Evolutionary conservation across 2,888 invertebrate species (phyloP).

Genomic region (Linnaemya tessellans): DNA sequence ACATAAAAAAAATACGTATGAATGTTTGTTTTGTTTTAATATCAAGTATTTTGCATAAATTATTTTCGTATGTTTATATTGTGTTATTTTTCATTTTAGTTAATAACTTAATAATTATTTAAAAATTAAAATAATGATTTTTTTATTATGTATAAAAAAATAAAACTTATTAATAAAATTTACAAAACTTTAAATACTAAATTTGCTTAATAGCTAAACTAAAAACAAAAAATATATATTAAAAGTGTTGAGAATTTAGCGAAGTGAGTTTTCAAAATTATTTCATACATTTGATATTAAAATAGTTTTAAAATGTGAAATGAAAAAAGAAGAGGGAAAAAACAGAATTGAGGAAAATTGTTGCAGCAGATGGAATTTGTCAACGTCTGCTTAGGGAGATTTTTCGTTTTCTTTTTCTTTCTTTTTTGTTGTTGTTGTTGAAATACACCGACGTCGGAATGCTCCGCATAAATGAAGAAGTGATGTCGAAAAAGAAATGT

Average conservation of each 20-base stretch:
- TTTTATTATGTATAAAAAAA: conserved; percentile 66
- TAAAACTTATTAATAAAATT: conserved; percentile 71
- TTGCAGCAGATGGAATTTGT: neutral
- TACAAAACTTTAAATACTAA: conserved; percentile 71
- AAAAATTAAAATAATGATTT: conserved; percentile 60
- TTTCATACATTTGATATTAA: conserved; percentile 34
- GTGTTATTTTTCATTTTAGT: conserved; percentile 57
- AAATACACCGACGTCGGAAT: neutral
- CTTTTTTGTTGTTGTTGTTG: too few species aligned
- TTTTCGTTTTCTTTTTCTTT: neutral
- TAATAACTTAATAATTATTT: conserved; percentile 69
- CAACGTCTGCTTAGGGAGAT: conserved; percentile 1
- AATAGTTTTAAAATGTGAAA: conserved; percentile 35
- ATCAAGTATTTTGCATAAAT: conserved; percentile 68
- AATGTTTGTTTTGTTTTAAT: conserved; percentile 59
- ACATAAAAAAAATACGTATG: conserved; percentile 72
- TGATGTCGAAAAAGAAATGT: neutral
- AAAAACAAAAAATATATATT: conserved; percentile 46
- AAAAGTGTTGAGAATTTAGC: conserved; percentile 46
- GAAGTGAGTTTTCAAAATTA: conserved; percentile 37
- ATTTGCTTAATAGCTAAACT: conserved; percentile 70
- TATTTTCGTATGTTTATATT: conserved; percentile 52
- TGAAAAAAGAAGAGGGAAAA: neutral
- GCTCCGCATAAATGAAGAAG: conserved; percentile 4
- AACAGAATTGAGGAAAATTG: conserved; percentile 10